Conservation (phyloP, 2,888 invertebrate genomes). For the Emesis russula region DNA sequence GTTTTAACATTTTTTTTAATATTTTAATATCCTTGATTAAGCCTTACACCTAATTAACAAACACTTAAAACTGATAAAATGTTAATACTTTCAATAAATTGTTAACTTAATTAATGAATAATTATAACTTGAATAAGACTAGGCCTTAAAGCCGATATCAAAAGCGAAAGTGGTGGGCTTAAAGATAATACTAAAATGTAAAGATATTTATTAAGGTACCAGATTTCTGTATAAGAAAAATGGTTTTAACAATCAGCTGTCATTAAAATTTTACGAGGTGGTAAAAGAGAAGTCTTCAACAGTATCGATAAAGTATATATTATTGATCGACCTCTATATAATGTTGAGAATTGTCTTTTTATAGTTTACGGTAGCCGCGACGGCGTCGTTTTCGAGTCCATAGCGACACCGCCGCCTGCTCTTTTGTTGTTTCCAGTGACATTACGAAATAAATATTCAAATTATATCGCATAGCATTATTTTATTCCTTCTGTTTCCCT, state of each 20-base stretch:
- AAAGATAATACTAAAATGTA: neutral
- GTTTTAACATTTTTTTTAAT: no score
- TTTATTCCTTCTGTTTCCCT: conserved; percentile 89
- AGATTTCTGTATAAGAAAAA: neutral
- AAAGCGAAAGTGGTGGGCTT: neutral
- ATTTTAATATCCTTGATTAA: no score
- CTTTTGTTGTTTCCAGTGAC: conserved; percentile 94
- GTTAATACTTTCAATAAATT: no score
- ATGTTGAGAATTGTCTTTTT: conserved; percentile 95
- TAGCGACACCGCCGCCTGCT: conserved; percentile 92
- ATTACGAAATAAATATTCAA: conserved; percentile 96
- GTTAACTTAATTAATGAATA: no score
- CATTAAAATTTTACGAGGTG: neutral
- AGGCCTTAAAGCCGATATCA: neutral
- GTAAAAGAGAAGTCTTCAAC: neutral
- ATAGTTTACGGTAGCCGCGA: conserved; percentile 94
- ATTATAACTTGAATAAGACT: neutral
- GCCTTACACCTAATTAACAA: no score
- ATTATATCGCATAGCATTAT: conserved; percentile 92
- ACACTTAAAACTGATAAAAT: no score
- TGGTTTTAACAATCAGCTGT: neutral
- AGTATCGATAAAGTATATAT: conserved; percentile 57
- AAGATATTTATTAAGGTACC: no score
- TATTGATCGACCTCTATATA: conserved; percentile 86
- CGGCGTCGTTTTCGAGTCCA: conserved; percentile 93